Evolutionary conservation across 1,140 invertebrate genomes (phyloP).

Genomic region (Microvelia longipes): DNA sequence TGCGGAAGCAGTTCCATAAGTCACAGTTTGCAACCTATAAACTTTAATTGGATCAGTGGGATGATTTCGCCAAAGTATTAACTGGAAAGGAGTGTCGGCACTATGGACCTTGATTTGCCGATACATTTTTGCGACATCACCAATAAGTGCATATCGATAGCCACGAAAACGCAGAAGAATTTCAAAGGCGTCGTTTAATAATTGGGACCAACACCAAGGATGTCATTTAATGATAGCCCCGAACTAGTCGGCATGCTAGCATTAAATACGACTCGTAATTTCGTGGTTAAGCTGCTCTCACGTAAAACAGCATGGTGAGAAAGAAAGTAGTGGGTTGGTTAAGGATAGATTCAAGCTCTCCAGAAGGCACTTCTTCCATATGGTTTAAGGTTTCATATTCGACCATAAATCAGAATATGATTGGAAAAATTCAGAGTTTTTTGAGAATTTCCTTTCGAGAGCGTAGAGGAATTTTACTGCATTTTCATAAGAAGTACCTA

Average conservation of each 20-base stretch:
- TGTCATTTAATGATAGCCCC: slow-evolving; percentile 22
- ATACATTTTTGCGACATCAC: slow-evolving; percentile 16
- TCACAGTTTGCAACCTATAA: slow-evolving; percentile 5
- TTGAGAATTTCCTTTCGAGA: background rate
- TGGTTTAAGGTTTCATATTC: background rate
- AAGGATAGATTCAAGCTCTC: background rate
- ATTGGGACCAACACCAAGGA: slow-evolving; percentile 21
- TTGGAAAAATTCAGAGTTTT: background rate
- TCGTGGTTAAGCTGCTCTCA: slow-evolving; percentile 5
- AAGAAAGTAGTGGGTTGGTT: slow-evolving; percentile 3
- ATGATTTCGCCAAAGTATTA: slow-evolving; percentile 17
- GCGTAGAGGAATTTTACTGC: background rate
- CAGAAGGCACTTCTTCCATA: background rate
- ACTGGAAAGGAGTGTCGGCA: slow-evolving; percentile 14
- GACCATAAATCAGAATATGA: background rate
- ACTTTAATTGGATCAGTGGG: background rate
- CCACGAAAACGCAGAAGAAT: slow-evolving; percentile 14
- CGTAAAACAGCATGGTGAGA: slow-evolving; percentile 14
- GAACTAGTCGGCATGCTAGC: slow-evolving; percentile 2
- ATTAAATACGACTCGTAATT: slow-evolving; percentile 16
- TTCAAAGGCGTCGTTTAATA: slow-evolving; percentile 14
- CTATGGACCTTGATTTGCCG: slow-evolving; percentile 13
- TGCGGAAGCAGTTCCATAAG: slow-evolving; percentile 4
- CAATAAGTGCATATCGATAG: slow-evolving; percentile 7
- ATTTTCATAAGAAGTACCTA: background rate